Conservation (phyloP, 2,113 vertebrate species). For the Limanda limanda region DNA sequence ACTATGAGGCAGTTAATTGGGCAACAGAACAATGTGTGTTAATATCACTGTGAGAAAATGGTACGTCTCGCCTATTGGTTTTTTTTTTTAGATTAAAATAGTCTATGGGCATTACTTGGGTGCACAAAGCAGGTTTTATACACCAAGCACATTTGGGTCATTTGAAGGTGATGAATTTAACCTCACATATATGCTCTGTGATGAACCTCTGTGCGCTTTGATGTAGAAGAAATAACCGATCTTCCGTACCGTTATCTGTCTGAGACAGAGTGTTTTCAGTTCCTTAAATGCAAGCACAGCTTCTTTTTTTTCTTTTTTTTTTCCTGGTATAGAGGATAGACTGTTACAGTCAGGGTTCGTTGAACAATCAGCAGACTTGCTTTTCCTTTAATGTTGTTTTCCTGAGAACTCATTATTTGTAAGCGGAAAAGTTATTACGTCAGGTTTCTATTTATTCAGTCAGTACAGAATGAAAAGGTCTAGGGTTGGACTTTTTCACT, state of each 20-base stretch:
- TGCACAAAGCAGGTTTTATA: background rate
- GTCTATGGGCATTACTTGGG: background rate
- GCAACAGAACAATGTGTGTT: constrained; percentile 27
- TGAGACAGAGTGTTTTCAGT: constrained; percentile 76
- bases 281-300: constrained; percentile 67
- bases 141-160: background rate
- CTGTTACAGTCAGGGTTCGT: constrained; percentile 56
- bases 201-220: constrained; percentile 55
- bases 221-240: constrained; percentile 68
- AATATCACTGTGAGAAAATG: constrained; percentile 22
- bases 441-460: constrained; percentile 45
- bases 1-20: constrained; percentile 39
- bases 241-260: constrained; percentile 74
- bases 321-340: constrained; percentile 61
- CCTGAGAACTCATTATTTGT: constrained; percentile 30
- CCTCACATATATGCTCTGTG: constrained; percentile 31
- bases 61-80: background rate
- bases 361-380: constrained; percentile 45
- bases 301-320: constrained; percentile 59
- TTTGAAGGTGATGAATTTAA: constrained; percentile 25
- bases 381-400: constrained; percentile 51
- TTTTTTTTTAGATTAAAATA: background rate
- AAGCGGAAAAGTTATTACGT: constrained; percentile 27
- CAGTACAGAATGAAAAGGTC: constrained; percentile 8
- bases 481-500: background rate